These are phyloP conservation scores for Stigmatopora argus DNA, from an alignment of 2,113 vertebrate species.

Conservation along the genomic window DNA sequence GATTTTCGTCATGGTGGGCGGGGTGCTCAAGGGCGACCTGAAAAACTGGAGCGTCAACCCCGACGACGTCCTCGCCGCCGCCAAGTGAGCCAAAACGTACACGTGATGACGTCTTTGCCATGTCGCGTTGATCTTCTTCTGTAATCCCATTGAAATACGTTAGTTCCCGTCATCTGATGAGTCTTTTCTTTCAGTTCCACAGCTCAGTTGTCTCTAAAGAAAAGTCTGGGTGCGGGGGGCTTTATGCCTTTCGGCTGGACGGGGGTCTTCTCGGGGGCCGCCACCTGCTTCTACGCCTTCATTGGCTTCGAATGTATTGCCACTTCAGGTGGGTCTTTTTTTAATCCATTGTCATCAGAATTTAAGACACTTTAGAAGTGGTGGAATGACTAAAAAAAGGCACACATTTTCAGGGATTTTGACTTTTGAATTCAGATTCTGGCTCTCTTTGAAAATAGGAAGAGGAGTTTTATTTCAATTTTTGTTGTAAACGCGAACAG, in stretches of 20 bases:
- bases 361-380: no score
- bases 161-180: background rate
- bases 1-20: slow-evolving; percentile 82
- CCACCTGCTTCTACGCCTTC: slow-evolving; percentile 95
- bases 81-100: background rate
- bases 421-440: no score
- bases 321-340: slow-evolving; percentile 82
- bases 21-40: slow-evolving; percentile 88
- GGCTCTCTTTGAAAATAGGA: no score
- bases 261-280: slow-evolving; percentile 89
- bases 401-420: no score
- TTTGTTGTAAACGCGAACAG: no score
- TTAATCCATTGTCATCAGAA: no score
- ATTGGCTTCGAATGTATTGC: slow-evolving; percentile 97
- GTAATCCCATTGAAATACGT: no score
- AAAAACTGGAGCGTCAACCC: slow-evolving; percentile 84
- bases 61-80: slow-evolving; percentile 66
- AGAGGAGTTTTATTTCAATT: no score
- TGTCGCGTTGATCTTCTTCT: no score
- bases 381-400: no score
- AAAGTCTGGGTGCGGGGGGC: slow-evolving; percentile 73
- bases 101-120: no score
- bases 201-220: background rate
- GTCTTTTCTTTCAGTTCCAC: slow-evolving; percentile 62
- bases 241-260: slow-evolving; percentile 90